Evolutionary conservation across 1,140 invertebrate genomes (phyloP).

Genomic region (Pseudomyrmex gracilis): DNA sequence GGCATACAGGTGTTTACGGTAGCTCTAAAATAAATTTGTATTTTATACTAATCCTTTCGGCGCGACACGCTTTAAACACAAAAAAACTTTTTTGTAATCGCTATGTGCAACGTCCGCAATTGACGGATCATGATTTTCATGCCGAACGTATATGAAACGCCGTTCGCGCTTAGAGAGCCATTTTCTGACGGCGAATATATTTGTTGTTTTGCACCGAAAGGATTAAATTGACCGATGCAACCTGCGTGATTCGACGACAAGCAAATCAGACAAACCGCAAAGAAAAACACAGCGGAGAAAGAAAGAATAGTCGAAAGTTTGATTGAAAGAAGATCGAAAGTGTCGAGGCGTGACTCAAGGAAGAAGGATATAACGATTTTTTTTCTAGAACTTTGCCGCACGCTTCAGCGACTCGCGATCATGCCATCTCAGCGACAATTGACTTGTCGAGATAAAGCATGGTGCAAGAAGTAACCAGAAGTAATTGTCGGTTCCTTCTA

Average conservation of each 20-base stretch:
- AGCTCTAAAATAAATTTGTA: too few species aligned
- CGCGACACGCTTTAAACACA: too few species aligned
- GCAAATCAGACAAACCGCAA: neutral
- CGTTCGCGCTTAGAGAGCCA: too few species aligned
- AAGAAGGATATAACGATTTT: conserved; percentile 37
- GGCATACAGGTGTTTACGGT: too few species aligned
- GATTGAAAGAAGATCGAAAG: conserved; percentile 41
- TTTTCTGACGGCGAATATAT: too few species aligned
- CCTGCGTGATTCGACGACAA: neutral
- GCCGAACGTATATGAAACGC: too few species aligned
- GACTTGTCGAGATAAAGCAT: conserved; percentile 47
- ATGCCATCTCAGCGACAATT: conserved; percentile 8
- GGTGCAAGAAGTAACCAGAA: conserved; percentile 57
- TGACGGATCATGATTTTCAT: too few species aligned
- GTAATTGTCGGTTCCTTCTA: conserved; percentile 58
- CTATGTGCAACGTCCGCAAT: too few species aligned
- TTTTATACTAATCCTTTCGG: too few species aligned
- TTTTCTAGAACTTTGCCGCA: conserved; percentile 20
- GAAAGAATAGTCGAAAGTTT: conserved; percentile 35
- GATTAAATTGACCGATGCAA: too few species aligned
- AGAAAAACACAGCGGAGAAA: conserved; percentile 10
- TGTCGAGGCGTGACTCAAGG: conserved; percentile 29
- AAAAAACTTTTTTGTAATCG: too few species aligned
- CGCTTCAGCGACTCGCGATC: conserved; percentile 28
- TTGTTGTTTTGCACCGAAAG: too few species aligned